Base-by-base conservation (phyloP, 2,113 vertebrate genomes). In the Neomonachus schauinslandi region DNA sequence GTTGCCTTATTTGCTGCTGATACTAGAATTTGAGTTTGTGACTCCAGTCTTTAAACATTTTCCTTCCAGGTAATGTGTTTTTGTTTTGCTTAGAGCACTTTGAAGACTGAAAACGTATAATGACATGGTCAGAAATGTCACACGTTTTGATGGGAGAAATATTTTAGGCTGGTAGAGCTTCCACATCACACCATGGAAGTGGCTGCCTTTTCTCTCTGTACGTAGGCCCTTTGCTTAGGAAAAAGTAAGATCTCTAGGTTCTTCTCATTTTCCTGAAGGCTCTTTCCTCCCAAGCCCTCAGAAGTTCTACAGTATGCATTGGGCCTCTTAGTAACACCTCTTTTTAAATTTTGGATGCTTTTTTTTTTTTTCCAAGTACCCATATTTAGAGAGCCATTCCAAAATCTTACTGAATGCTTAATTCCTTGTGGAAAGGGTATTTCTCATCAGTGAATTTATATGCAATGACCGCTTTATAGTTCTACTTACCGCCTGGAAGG, bases 1-100 rank as follows among this genome's bases (percentile, higher is more conserved):
- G 0, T 77, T 76, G n/a, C 26, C 46, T 65, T 76, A 7, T 14
- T 77, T 94, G 28, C 86, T 83, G 51, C 33, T 65, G 14, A 65
- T 46, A n/a, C 76, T 91, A 76, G 63, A 85, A 96, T 84, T 72
- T 93, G 55, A 71, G 36, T 65, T 46, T 89, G 33, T 92, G 67
- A 57, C 53, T 76, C 65, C 24, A 86, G 15, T 74, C 31, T 94
- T 81, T 77, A 72, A 63, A 87, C 19, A 46, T 79, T 71, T 83
- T 67, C 24, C 42, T 94, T 72, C 39, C 22, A 74, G 39, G 1
- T 57, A 33, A 83, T 51, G 5, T 76, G 39, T 82, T 93, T 89
- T 24, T 77, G 63, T 93, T 94, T 88, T 55, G 2, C 42, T 92
- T 76, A 63, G 67, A 84, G 24, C 76, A 83, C 26, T 76, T 67